Evolutionary conservation across 1,140 invertebrate species (phyloP), one percentile per base, ranked within the genome.

Genomic region (Dinothrombium tinctorium): DNA sequence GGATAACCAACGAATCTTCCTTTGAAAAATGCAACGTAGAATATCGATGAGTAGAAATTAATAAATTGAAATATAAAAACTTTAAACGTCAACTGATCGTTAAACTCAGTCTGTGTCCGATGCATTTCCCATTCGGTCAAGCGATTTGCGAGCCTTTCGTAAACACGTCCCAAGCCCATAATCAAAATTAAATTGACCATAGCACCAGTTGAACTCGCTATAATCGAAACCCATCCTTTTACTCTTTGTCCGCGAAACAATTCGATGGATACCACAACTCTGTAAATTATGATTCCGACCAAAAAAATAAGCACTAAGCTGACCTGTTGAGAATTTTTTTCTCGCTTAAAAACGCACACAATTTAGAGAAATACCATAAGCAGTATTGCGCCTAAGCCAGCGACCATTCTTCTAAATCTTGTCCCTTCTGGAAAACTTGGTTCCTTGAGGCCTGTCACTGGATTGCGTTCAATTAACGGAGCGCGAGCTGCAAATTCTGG

Each of bases 11-110:
- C 68, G 59, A 77, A 77, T 51, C 53, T 62, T 33, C 76, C 76
- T 57, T 81, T 81, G 47, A 80, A 68, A 53, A 82, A 83, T 2
- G 76, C 78, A 37, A 83, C 76, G 56, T 83, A 83, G 55, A 83
- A 76, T 41, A 81, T 72, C 29, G 75, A 78, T 2, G 76, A 75
- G 54, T 81, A 83, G 53, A 74, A 81, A 57, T 83, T 83, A 48
- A 82, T 71, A 57, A 83, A 83, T 57, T 82, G 76, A 53, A 83
- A 81, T 45, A 80, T 64, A 57, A 81, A 83, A 40, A 80, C 76
- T 64, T 82, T 83, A 50, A 83, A 69, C 1, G 74, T 76, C 19
- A 79, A 62, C 55, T 73, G 76, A 51, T 82, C 74, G 43, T 83
- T 79, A 55, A 76, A 82, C 53, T 83, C 75, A 19, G 72, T 74